Evolutionary conservation across 2,888 invertebrate genomes (phyloP).

Genomic region (Galerucella pusilla): DNA sequence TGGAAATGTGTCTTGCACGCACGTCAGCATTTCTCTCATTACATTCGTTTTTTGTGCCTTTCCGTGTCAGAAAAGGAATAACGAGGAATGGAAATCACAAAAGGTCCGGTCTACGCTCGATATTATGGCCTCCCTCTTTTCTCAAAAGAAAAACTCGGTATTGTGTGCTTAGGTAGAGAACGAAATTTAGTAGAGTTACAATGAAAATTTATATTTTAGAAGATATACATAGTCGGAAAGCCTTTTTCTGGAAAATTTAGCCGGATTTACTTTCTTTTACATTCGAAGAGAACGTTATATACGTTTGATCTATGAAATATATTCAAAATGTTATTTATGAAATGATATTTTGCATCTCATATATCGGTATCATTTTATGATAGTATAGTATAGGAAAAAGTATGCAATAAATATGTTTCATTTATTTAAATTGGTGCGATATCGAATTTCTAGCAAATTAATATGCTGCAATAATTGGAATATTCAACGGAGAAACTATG

Average conservation of each 20-base stretch:
- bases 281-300: not conserved
- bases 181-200: slow-evolving; percentile 18
- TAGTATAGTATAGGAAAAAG: too few species aligned
- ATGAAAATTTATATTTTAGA: slow-evolving; percentile 21
- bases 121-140: slow-evolving; percentile 31
- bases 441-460: too few species aligned
- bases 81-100: slow-evolving; percentile 39
- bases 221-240: not conserved
- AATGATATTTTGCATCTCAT: too few species aligned
- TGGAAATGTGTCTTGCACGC: slow-evolving; percentile 42
- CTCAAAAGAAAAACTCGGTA: slow-evolving; percentile 21
- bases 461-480: too few species aligned
- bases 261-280: not conserved
- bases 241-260: not conserved
- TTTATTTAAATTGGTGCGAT: too few species aligned
- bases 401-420: too few species aligned
- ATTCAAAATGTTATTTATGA: too few species aligned
- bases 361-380: too few species aligned
- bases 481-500: too few species aligned
- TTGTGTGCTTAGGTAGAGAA: slow-evolving; percentile 25
- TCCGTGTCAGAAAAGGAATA: slow-evolving; percentile 36
- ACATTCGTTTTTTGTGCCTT: slow-evolving; percentile 39
- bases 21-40: slow-evolving; percentile 54
- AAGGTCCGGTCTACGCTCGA: slow-evolving; percentile 34
- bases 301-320: not conserved